Evolutionary conservation across 30 jellyfish, hydroid and myxozoan genomes (phyloP), one percentile per base, ranked within the genome.

Genomic region (Aurelia aurita complex sp. Pacific): DNA sequence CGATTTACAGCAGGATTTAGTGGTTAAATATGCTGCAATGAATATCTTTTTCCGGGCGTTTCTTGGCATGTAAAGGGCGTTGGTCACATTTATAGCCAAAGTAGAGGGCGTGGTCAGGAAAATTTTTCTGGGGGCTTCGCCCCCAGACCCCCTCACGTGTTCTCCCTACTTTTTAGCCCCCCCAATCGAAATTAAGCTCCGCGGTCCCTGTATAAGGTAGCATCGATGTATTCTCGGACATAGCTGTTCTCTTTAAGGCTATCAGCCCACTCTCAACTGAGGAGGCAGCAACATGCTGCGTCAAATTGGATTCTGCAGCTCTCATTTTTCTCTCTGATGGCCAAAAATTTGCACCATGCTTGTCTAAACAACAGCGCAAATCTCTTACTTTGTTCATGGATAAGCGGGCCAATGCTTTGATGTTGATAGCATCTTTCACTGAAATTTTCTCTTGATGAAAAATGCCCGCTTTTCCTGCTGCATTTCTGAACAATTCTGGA

Each of bases 331-430:
- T n/a, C n/a, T n/a, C n/a, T n/a, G n/a, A n/a, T n/a, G n/a, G n/a
- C 76, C 76, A 66, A 18, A 18, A 66, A 33, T 66, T 66, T 54
- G 15, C 65, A 8, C 42, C 85, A 40, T 17, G 19, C 23, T 74
- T 74, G n/a, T 51, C 70, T 17, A 74, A 74, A 55, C 85, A 36
- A 76, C 85, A 46, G 4, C 57, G 76, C 42, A 74, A 55, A 34
- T 35, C 85, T 35, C 76, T 35, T 35, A 74, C 50, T 46, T 74
- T 74, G 42, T 50, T 74, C 11, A 55, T 74, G 13, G 73, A 46
- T 16, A 74, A 34, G 13, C 85, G 38, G 17, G 85, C 73, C 14
- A 74, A 50, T 18, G 85, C 40, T 55, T 74, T 74, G 76, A 74
- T 74, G 73, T 46, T 55, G 40, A 46, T 34, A 10, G 85, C 85